Conservation (phyloP, 2,113 vertebrate genomes). For the Poicephalus gulielmi region DNA sequence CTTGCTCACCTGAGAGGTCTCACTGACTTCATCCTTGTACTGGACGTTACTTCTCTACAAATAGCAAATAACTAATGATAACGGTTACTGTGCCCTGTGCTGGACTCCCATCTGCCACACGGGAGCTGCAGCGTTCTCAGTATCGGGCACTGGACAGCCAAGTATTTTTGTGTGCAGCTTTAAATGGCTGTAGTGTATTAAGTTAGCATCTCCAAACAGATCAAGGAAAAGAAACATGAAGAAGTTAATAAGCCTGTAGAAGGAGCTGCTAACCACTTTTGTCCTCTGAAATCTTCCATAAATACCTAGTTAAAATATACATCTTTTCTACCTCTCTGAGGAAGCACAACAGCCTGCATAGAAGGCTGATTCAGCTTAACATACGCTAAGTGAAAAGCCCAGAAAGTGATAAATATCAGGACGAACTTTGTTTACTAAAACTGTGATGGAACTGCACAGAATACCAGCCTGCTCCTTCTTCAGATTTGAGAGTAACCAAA, state of each 20-base stretch:
- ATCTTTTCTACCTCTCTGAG: background rate
- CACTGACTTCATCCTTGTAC: background rate
- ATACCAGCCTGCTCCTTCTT: background rate
- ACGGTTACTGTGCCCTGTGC: background rate
- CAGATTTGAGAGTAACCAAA: background rate
- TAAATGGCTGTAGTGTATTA: background rate
- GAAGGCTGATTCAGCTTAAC: background rate
- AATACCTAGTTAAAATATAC: background rate
- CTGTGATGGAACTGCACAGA: background rate
- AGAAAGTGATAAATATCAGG: background rate
- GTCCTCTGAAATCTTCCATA: background rate
- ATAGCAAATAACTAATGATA: background rate
- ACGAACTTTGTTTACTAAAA: background rate
- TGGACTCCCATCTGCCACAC: background rate
- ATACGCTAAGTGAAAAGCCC: background rate
- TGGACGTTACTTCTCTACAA: background rate
- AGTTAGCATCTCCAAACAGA: background rate
- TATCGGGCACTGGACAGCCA: rapidly evolving
- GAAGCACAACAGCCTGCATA: background rate
- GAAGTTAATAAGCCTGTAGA: background rate
- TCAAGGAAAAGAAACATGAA: background rate
- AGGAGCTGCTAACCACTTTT: background rate
- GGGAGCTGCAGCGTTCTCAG: rapidly evolving
- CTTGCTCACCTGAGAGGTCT: background rate
- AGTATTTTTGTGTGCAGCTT: background rate